A percentile compares a stretch with the other conserved stretches of the same genome.
phyloP scores from a whole-genome alignment of 2,888 invertebrate genomes.

The Eurois occulta region DNA sequence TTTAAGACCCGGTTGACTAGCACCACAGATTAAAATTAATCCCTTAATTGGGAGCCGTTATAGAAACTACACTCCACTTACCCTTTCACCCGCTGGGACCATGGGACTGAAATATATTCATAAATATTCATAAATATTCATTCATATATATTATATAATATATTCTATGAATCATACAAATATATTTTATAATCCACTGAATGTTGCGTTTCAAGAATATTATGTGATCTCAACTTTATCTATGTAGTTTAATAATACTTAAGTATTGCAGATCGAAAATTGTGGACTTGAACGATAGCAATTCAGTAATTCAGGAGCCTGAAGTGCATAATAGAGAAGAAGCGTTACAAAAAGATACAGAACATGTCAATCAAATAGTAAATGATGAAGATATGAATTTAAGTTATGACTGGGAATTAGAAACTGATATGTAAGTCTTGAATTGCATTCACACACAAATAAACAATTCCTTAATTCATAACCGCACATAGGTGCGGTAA shows the following conservation, averaged over 20 bases:
- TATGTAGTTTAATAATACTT: not conserved
- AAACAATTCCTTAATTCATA: not conserved
- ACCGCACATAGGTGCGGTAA: too few relatives aligned
- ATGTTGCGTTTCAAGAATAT: not conserved
- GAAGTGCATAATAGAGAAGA: not conserved
- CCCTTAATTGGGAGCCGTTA: too few relatives aligned
- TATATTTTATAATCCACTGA: not conserved
- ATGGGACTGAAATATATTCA: too few relatives aligned
- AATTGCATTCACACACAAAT: not conserved
- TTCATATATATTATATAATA: too few relatives aligned
- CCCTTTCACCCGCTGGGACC: too few relatives aligned
- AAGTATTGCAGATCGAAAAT: conserved; percentile 27
- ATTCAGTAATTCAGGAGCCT: conserved; percentile 4
- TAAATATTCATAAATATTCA: too few relatives aligned
- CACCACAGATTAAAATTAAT: too few relatives aligned
- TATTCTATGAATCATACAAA: not conserved
- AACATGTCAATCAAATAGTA: not conserved
- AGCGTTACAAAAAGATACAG: not conserved
- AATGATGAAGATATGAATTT: conserved; percentile 23
- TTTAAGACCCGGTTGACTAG: too few relatives aligned
- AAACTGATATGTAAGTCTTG: conserved; percentile 29
- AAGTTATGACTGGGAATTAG: not conserved
- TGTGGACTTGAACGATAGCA: conserved; percentile 35
- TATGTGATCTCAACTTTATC: not conserved
- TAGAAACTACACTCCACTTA: too few relatives aligned